These are phyloP conservation scores for Dascillus cervinus DNA, from an alignment of 2,888 invertebrate genomes.

Conservation along the genomic window DNA sequence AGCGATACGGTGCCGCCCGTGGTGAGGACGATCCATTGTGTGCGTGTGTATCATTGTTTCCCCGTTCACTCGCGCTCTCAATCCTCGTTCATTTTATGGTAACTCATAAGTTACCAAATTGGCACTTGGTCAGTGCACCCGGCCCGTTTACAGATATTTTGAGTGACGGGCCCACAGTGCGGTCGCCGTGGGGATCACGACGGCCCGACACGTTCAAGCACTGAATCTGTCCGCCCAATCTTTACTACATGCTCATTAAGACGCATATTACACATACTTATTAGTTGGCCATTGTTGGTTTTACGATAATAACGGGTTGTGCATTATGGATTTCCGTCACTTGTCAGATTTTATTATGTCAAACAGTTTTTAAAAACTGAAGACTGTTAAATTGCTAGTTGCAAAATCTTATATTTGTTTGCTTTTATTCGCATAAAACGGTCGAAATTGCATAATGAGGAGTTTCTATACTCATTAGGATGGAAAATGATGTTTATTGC, in stretches of 20 bases:
- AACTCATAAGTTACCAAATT: too few species aligned
- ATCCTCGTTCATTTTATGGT: too few species aligned
- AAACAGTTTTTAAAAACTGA: background rate
- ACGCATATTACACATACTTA: conserved; percentile 20
- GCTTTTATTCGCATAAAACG: too few species aligned
- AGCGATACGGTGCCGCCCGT: too few species aligned
- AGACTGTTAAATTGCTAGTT: too few species aligned
- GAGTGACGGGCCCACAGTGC: conserved; percentile 21
- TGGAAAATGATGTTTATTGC: too few species aligned
- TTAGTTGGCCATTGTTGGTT: conserved; percentile 17
- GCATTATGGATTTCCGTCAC: conserved; percentile 15
- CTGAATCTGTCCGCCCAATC: conserved; percentile 11
- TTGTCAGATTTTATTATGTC: conserved; percentile 16
- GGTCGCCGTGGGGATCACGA: conserved; percentile 18
- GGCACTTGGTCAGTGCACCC: conserved; percentile 6
- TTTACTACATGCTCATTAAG: conserved; percentile 13
- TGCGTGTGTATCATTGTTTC: too few species aligned
- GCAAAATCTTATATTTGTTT: too few species aligned
- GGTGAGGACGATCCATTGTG: too few species aligned
- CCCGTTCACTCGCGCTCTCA: too few species aligned
- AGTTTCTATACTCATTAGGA: too few species aligned
- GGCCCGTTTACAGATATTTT: conserved; percentile 9
- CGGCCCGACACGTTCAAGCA: conserved; percentile 21
- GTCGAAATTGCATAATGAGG: too few species aligned
- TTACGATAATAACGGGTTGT: conserved; percentile 19